Base-by-base conservation (phyloP, 2,888 invertebrate genomes). In the Heliconius aoede region DNA sequence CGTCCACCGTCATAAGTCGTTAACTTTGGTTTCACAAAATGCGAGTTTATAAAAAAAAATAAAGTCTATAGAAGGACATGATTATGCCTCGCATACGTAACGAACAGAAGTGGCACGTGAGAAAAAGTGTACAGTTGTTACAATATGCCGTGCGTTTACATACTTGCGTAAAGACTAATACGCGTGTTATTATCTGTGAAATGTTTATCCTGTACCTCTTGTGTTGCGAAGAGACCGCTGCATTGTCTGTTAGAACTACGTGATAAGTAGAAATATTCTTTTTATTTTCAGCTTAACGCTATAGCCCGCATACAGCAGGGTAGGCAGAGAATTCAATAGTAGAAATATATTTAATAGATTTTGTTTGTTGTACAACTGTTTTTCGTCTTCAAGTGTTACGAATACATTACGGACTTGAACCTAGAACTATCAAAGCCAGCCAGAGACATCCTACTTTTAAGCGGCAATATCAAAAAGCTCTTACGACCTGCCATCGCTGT, bases 1-100 rank as follows among this genome's bases (percentile, higher is more conserved):
- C 93, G 93, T 93, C 85, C 86, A 87, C 88, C 88, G 87, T 90
- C 91, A 91, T 90, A 90, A 88, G 90, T 90, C 89, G 90, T 91
- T 91, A 91, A 84, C 84, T 82, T 84, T 83, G 80, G 85, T 86
- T 84, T 84, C 82, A 83, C 83, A 84, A 85, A 83, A 84, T 86
- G 88, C 88, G 86, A 87, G 87, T 85, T 88, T 90, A 88, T 85
- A 84, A 85, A 83, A 84, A 85, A 84, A 88, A 86, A 85, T 84
- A 86, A 86, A 85, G 84, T 86, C 86, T 84, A 86, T 86, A 86
- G 86, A 88, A 87, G 87, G 88, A 88, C 88, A 86, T 86, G 84
- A 85, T 84, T 83, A 84, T 88, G 86, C 85, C 85, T 84, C 84
- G 85, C 84, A 84, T 84, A 85, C 84, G 77, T 82, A 82, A 83